These are phyloP conservation scores for Eurois occulta DNA, from an alignment of 2,888 invertebrate species.

Conservation along the genomic window DNA sequence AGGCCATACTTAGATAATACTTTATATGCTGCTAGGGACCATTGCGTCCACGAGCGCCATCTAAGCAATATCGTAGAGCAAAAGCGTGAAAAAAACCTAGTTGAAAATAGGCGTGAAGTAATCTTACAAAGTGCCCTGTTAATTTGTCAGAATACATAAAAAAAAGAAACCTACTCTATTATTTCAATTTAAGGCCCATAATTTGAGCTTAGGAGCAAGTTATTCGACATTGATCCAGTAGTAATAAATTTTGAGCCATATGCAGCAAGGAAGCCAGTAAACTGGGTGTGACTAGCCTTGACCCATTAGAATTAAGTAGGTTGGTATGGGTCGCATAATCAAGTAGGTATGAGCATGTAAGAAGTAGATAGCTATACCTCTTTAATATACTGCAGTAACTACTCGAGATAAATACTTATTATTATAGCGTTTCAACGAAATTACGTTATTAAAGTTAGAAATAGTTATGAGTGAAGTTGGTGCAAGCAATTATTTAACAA, in stretches of 20 bases:
- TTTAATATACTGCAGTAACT: neutral
- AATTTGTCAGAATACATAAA: neutral
- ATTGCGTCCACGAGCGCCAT: slow-evolving; percentile 13
- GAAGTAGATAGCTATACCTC: neutral
- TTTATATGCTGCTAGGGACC: neutral
- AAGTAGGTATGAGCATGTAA: slow-evolving; percentile 20
- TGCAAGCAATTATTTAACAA: neutral
- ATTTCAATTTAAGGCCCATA: neutral
- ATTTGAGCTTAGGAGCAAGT: neutral
- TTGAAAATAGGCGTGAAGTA: neutral
- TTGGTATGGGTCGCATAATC: slow-evolving; percentile 18
- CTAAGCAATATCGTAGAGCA: neutral
- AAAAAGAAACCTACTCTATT: neutral
- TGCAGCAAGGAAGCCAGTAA: slow-evolving; percentile 25
- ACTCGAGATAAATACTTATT: neutral
- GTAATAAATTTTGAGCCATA: slow-evolving; percentile 5
- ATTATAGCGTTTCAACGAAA: neutral
- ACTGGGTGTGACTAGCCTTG: slow-evolving; percentile 33
- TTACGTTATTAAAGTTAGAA: neutral
- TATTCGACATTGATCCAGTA: neutral
- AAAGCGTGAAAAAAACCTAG: neutral
- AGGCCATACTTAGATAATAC: neutral
- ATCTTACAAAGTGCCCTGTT: neutral
- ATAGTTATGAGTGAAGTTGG: neutral
- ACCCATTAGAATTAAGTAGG: slow-evolving; percentile 46